phyloP scores from a whole-genome alignment of 2,113 vertebrate genomes.

The Gymnobelideus leadbeateri region DNA sequence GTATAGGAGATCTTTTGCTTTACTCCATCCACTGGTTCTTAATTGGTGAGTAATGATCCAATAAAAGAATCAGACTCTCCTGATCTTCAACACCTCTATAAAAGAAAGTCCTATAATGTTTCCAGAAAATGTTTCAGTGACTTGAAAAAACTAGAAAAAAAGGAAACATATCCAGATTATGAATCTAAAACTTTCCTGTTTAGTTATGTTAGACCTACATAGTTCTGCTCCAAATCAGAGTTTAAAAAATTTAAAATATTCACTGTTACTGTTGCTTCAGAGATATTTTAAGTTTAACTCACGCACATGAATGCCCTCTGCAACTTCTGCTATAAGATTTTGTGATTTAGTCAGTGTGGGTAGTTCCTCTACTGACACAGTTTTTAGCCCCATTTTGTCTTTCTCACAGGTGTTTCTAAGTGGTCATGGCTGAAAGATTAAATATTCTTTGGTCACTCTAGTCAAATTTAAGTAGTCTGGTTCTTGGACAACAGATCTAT shows the following conservation, averaged over 20 bases:
- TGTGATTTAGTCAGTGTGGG: background rate
- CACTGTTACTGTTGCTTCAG: background rate
- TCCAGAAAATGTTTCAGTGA: background rate
- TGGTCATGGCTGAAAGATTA: background rate
- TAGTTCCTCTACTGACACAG: background rate
- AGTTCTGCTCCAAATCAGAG: background rate
- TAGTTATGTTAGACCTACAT: background rate
- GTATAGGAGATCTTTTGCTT: background rate
- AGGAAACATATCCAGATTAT: background rate
- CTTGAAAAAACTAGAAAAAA: background rate
- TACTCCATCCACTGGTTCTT: background rate
- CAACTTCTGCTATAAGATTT: background rate
- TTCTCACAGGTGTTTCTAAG: background rate
- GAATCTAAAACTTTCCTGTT: background rate
- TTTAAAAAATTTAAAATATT: background rate
- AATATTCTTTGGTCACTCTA: background rate
- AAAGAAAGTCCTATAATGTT: background rate
- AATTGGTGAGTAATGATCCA: background rate
- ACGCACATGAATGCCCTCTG: background rate
- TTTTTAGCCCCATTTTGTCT: background rate
- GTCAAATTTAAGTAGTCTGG: background rate
- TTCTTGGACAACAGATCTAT: background rate
- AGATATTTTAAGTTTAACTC: background rate
- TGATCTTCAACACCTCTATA: background rate
- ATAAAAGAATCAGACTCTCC: background rate